Percentiles rank a stretch among this genome's conserved stretches.
These are phyloP conservation scores for Ctenopoma kingsleyae DNA, from an alignment of 2,797 vertebrate species.

Conservation along the genomic window DNA sequence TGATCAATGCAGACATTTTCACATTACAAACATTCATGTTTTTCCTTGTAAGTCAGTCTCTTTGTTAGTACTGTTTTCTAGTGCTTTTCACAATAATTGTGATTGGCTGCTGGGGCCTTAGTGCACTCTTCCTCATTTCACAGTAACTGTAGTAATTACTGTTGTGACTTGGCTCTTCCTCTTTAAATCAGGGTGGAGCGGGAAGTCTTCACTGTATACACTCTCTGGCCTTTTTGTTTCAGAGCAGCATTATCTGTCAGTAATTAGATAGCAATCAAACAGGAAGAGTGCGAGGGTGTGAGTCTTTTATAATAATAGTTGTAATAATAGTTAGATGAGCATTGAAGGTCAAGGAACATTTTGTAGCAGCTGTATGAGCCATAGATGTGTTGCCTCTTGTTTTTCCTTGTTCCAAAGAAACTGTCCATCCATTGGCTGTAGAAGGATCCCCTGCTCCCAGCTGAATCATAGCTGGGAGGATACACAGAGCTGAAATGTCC, in stretches of 20 bases:
- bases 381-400: constrained; percentile 16
- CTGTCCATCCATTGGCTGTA: constrained; percentile 17
- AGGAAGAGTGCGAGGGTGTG: constrained; percentile 5
- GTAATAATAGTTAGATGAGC: not conserved
- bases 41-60: not conserved
- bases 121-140: constrained; percentile 55
- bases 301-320: not conserved
- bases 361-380: not conserved
- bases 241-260: constrained; percentile 12
- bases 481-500: constrained; percentile 81
- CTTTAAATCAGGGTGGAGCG: constrained; percentile 47
- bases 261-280: constrained; percentile 5
- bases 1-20: not conserved
- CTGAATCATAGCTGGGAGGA: constrained; percentile 70
- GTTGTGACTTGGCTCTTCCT: constrained; percentile 69
- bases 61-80: not conserved
- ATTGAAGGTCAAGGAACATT: not conserved
- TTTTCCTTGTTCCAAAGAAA: constrained; percentile 27
- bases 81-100: not conserved
- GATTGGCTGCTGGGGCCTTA: constrained; percentile 5
- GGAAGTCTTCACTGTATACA: constrained; percentile 18
- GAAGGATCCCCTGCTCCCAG: constrained; percentile 71
- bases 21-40: too few species aligned
- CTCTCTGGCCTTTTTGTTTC: constrained; percentile 16
- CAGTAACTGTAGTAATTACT: constrained; percentile 57